phyloP scores from a whole-genome alignment of 2,797 vertebrate species.

The Galagoides demidoff region DNA sequence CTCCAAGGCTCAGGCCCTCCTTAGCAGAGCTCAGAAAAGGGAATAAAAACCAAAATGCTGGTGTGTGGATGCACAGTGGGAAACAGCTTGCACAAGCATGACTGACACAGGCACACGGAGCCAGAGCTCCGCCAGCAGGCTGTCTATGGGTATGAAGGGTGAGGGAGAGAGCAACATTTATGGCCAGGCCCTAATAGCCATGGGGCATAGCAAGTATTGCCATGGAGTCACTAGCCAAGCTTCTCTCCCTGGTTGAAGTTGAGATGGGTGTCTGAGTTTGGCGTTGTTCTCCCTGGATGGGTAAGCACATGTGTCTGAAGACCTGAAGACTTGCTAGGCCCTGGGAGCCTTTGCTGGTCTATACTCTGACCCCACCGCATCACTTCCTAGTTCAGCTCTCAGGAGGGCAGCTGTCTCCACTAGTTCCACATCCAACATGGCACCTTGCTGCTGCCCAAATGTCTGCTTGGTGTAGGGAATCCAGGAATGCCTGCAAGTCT shows the following conservation, averaged over 20 bases:
- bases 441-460: neutral
- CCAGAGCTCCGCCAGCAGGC: neutral
- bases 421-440: neutral
- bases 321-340: neutral
- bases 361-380: neutral
- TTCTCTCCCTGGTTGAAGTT: neutral
- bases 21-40: neutral
- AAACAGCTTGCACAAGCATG: accelerated
- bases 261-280: neutral
- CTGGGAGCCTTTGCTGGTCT: neutral
- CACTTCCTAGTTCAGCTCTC: neutral
- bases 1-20: neutral
- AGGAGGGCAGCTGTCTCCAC: neutral
- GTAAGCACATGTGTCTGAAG: neutral
- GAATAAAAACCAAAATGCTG: neutral
- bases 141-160: neutral
- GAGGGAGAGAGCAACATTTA: neutral
- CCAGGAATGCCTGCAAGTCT: conserved; percentile 32
- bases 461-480: neutral
- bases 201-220: neutral
- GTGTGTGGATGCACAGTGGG: accelerated
- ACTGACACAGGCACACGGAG: neutral
- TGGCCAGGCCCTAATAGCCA: accelerated
- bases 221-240: neutral
- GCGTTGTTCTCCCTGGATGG: neutral